Conservation (phyloP, 1,140 invertebrate species). For the Lasioglossum baleicum region DNA sequence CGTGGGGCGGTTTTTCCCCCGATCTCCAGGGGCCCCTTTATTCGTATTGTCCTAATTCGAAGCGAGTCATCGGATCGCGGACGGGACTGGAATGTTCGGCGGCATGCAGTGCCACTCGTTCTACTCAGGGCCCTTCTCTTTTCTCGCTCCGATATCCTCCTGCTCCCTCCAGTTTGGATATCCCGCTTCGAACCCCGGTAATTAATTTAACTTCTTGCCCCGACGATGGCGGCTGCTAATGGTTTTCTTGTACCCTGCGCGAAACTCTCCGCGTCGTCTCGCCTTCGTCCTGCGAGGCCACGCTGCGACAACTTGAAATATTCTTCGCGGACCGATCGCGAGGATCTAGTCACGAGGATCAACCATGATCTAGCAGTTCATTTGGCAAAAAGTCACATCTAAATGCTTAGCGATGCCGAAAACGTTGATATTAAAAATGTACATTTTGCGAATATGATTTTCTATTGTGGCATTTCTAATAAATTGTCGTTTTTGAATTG, state of each 20-base stretch:
- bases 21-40: slow-evolving; percentile 60
- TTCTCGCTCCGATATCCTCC: slow-evolving; percentile 29
- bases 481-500: too few relatives aligned
- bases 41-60: slow-evolving; percentile 76
- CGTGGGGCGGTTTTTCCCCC: slow-evolving; percentile 54
- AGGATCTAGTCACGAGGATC: too few relatives aligned
- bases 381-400: too few relatives aligned
- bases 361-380: too few relatives aligned
- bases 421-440: too few relatives aligned
- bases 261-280: slow-evolving; percentile 49
- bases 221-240: slow-evolving; percentile 76
- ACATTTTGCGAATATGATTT: too few relatives aligned
- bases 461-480: too few relatives aligned
- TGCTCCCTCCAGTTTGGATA: slow-evolving; percentile 44
- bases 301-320: slow-evolving; percentile 24
- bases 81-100: slow-evolving; percentile 65
- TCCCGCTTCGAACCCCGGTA: slow-evolving; percentile 64
- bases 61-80: slow-evolving; percentile 66
- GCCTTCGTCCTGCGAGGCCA: slow-evolving; percentile 43
- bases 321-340: background rate
- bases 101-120: slow-evolving; percentile 56
- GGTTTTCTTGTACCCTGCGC: slow-evolving; percentile 74
- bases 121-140: slow-evolving; percentile 4
- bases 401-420: too few relatives aligned
- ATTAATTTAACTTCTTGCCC: slow-evolving; percentile 80